These are phyloP conservation scores for Bombus impatiens DNA, from an alignment of 1,140 invertebrate genomes.

Conservation along the genomic window DNA sequence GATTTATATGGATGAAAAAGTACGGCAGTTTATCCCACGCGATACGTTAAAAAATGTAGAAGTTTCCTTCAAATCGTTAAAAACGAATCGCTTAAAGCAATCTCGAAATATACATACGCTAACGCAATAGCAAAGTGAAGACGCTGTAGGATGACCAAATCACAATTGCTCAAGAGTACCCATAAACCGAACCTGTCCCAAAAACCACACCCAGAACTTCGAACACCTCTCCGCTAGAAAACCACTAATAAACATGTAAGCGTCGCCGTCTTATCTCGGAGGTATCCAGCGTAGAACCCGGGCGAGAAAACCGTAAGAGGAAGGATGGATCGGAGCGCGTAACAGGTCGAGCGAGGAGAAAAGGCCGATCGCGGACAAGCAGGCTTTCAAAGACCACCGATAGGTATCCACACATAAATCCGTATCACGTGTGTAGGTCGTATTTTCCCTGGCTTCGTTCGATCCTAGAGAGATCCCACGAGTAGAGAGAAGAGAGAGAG, in stretches of 20 bases:
- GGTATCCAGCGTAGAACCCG: constrained; percentile 3
- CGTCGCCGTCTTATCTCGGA: constrained; percentile 3
- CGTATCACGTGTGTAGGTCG: constrained; percentile 12
- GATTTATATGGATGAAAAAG: too few relatives aligned
- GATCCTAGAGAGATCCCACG: constrained; percentile 38
- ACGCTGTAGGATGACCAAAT: neutral
- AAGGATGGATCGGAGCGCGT: neutral
- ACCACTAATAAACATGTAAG: constrained; percentile 34
- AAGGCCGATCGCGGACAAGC: neutral
- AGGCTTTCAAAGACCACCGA: constrained; percentile 30
- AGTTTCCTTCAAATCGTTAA: neutral
- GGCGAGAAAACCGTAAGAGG: constrained; percentile 11
- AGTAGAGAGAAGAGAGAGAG: neutral
- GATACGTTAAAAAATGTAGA: neutral
- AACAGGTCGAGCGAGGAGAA: constrained; percentile 10
- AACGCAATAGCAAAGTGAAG: neutral
- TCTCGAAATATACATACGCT: neutral
- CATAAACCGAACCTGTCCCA: neutral
- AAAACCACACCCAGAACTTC: neutral
- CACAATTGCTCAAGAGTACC: neutral
- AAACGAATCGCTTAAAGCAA: neutral
- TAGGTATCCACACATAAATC: constrained; percentile 44
- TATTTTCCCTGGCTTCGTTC: constrained; percentile 23
- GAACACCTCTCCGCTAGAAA: neutral
- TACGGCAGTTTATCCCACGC: too few relatives aligned